Evolutionary conservation across 1,140 invertebrate genomes (phyloP).

Genomic region (Macrotrachela quadricornifera): DNA sequence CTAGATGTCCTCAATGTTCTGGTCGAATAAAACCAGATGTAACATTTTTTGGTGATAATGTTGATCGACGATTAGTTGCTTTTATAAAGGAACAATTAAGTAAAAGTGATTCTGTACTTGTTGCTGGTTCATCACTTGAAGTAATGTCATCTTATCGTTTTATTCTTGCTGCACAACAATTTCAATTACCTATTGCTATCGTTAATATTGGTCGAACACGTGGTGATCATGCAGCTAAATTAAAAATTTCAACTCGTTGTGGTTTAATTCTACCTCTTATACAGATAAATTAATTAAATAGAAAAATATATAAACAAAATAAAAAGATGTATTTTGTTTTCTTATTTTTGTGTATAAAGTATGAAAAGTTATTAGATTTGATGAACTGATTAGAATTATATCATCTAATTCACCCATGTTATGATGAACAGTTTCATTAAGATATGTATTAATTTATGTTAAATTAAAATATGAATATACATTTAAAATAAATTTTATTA

Average conservation of each 20-base stretch:
- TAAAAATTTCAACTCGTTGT: conserved; percentile 11
- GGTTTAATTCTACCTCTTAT: too few relatives aligned
- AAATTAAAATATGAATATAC: too few relatives aligned
- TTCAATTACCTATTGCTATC: conserved; percentile 50
- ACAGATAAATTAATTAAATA: too few relatives aligned
- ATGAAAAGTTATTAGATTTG: too few relatives aligned
- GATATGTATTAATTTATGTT: too few relatives aligned
- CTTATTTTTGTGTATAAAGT: too few relatives aligned
- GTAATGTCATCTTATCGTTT: conserved; percentile 57
- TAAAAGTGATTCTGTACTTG: conserved; percentile 49
- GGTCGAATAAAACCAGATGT: conserved; percentile 72
- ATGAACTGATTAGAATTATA: too few relatives aligned
- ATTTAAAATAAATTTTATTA: too few relatives aligned
- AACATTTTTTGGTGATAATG: conserved; percentile 85
- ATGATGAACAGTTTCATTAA: too few relatives aligned
- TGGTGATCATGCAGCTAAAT: conserved; percentile 46
- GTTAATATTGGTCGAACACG: conserved; percentile 79
- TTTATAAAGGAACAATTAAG: conserved; percentile 43
- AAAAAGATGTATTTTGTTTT: too few relatives aligned
- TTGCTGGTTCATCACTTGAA: conserved; percentile 68
- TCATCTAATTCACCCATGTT: too few relatives aligned
- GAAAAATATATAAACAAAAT: too few relatives aligned
- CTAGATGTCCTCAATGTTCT: conserved; percentile 50
- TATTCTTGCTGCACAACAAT: conserved; percentile 48
- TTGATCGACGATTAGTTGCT: conserved; percentile 47